A percentile compares a stretch with the other conserved stretches of the same genome.
Evolutionary conservation across 1,140 invertebrate genomes (phyloP).

Genomic region (Habropoda laboriosa): DNA sequence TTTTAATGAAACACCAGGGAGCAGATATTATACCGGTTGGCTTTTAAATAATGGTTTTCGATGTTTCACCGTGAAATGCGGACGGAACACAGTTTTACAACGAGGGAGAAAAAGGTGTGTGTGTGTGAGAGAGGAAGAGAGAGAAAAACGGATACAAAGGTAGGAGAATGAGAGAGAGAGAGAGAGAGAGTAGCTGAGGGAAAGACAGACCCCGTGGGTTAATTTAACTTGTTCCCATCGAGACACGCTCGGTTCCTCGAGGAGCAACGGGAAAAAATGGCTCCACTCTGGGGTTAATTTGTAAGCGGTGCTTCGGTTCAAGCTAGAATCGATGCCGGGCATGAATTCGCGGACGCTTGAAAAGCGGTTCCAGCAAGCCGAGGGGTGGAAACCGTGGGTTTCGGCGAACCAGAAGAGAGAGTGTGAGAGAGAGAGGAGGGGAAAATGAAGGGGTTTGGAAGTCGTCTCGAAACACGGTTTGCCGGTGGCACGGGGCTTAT

Average conservation of each 20-base stretch:
- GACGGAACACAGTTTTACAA: neutral
- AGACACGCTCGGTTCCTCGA: conserved; percentile 32
- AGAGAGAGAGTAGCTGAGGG: neutral
- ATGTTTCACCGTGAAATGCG: conserved; percentile 35
- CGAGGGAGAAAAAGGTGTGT: neutral
- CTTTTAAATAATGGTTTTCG: conserved; percentile 50
- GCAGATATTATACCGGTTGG: conserved; percentile 20
- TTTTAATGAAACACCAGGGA: conserved; percentile 38
- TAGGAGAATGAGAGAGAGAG: neutral
- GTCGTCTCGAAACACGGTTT: conserved; percentile 37
- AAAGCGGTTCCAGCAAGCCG: neutral
- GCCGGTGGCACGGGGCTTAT: conserved; percentile 65
- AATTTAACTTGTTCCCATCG: conserved; percentile 59
- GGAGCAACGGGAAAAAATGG: conserved; percentile 24
- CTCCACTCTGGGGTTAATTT: conserved; percentile 55
- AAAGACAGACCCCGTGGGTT: conserved; percentile 36
- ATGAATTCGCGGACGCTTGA: conserved; percentile 39
- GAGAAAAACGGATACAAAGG: neutral
- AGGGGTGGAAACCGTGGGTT: too few species aligned
- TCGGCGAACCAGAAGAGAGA: too few species aligned
- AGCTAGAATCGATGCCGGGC: conserved; percentile 46
- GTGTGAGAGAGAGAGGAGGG: neutral
- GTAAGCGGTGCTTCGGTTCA: conserved; percentile 43
- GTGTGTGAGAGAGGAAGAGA: too few species aligned
- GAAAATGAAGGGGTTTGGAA: conserved; percentile 21